A percentile compares a stretch with the other conserved stretches of the same genome.
These are phyloP conservation scores for Gambusia yucatana DNA, from an alignment of 2,797 vertebrate genomes.

Conservation along the genomic window DNA sequence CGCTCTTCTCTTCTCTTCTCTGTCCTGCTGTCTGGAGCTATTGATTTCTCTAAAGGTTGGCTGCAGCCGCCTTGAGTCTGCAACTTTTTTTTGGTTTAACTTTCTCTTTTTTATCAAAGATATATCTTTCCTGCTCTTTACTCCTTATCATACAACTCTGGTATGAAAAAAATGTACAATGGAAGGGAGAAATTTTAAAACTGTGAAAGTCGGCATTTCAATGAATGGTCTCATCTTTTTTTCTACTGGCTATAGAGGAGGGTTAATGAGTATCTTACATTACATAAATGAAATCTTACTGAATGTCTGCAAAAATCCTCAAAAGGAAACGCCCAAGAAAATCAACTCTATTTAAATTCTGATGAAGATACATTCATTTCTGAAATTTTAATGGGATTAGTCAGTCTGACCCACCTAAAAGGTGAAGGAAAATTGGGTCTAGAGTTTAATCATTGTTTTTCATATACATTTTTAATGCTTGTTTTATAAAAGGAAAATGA, in stretches of 20 bases:
- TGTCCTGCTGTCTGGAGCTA: constrained; percentile 66
- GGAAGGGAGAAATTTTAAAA: constrained; percentile 8
- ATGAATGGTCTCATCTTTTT: background rate
- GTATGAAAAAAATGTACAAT: constrained; percentile 15
- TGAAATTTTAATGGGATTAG: background rate
- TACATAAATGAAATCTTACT: constrained; percentile 2
- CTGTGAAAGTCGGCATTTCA: constrained; percentile 7
- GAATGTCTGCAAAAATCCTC: background rate
- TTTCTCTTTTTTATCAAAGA: constrained; percentile 22
- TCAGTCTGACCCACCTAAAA: background rate
- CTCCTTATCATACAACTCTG: constrained; percentile 15
- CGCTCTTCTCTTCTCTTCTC: constrained; percentile 35
- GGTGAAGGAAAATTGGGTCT: background rate
- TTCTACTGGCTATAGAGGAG: constrained; percentile 3
- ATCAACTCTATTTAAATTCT: background rate
- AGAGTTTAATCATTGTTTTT: background rate
- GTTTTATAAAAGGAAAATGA: background rate
- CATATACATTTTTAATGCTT: background rate
- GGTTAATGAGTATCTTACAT: background rate
- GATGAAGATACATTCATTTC: background rate
- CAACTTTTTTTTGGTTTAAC: constrained; percentile 12
- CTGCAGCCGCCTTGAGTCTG: constrained; percentile 27
- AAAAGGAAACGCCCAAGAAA: background rate
- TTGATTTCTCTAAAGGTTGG: constrained; percentile 76
- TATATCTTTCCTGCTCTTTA: constrained; percentile 21